Evolutionary conservation across 23 tunicate genomes (phyloP).

Genomic region (Diplosoma virens): DNA sequence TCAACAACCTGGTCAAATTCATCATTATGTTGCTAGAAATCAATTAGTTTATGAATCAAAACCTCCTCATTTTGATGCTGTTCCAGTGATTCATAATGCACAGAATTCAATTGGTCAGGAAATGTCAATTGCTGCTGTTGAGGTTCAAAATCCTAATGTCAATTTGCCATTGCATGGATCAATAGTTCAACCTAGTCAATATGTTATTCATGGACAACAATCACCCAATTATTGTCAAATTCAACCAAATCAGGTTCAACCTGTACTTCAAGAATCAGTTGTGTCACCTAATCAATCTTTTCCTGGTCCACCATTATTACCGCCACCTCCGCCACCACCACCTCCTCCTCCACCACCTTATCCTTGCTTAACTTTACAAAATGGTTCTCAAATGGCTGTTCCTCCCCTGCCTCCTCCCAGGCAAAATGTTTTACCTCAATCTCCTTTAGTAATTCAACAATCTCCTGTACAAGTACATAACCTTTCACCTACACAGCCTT

Average conservation of each 20-base stretch:
- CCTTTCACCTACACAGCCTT: background rate
- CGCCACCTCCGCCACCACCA: background rate
- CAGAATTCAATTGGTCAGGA: conserved; percentile 9
- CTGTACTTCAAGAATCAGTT: conserved; percentile 16
- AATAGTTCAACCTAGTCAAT: conserved; percentile 9
- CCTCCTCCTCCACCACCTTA: background rate
- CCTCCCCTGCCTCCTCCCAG: conserved; percentile 18
- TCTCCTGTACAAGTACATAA: conserved; percentile 1
- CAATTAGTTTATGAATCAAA: conserved; percentile 15
- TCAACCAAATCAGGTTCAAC: conserved; percentile 23
- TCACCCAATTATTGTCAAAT: background rate
- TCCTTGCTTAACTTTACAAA: conserved; percentile 13
- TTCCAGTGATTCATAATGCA: background rate
- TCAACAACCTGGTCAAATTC: background rate
- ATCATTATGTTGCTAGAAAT: conserved; percentile 20
- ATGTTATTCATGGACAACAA: conserved; percentile 8
- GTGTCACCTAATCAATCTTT: too few relatives aligned
- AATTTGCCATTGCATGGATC: background rate
- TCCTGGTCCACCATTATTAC: background rate
- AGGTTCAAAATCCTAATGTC: background rate
- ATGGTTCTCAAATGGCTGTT: conserved; percentile 11
- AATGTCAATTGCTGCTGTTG: conserved; percentile 3
- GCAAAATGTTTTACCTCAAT: background rate
- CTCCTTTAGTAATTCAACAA: conserved; percentile 17
- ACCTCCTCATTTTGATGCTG: background rate